Conservation (phyloP, 2,797 vertebrate species). For the Gymnocypris eckloni region DNA sequence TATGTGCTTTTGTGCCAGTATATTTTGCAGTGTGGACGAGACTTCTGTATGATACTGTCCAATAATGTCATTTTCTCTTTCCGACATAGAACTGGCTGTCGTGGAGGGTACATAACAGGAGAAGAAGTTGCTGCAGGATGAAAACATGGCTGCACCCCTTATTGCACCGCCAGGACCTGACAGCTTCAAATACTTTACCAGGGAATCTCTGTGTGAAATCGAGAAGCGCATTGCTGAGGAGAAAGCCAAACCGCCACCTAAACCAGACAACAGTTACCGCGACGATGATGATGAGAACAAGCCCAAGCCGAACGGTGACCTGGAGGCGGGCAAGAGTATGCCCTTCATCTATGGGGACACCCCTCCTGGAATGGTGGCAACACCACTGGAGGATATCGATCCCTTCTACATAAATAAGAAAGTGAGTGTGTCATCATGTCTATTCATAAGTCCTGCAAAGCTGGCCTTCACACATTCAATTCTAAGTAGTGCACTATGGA, state of each 20-base stretch:
- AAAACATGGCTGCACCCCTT: conserved; percentile 99
- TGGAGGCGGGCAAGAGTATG: conserved; percentile 95
- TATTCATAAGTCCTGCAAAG: background rate
- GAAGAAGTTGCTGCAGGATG: conserved; percentile 96
- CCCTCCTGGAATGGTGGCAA: conserved; percentile 89
- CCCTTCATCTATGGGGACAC: conserved; percentile 99
- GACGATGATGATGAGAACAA: conserved; percentile 98
- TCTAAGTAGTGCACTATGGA: background rate
- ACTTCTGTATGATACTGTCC: background rate
- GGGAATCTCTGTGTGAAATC: conserved; percentile 93
- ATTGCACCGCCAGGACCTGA: conserved; percentile 97
- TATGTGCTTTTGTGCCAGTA: background rate
- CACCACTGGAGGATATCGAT: conserved; percentile 97
- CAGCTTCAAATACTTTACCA: conserved; percentile 94
- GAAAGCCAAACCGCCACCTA: conserved; percentile 93
- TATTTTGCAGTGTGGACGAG: background rate
- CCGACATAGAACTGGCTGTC: conserved; percentile 83
- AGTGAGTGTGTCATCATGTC: conserved; percentile 83
- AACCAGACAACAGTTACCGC: conserved; percentile 96
- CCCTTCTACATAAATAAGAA: conserved; percentile 96
- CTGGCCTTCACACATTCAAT: background rate
- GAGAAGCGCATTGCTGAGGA: conserved; percentile 94
- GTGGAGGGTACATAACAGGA: conserved; percentile 85
- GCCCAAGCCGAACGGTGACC: conserved; percentile 94
- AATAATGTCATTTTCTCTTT: conserved; percentile 18